Conservation (phyloP, 1,140 invertebrate genomes). For the Uloborus diversus region DNA sequence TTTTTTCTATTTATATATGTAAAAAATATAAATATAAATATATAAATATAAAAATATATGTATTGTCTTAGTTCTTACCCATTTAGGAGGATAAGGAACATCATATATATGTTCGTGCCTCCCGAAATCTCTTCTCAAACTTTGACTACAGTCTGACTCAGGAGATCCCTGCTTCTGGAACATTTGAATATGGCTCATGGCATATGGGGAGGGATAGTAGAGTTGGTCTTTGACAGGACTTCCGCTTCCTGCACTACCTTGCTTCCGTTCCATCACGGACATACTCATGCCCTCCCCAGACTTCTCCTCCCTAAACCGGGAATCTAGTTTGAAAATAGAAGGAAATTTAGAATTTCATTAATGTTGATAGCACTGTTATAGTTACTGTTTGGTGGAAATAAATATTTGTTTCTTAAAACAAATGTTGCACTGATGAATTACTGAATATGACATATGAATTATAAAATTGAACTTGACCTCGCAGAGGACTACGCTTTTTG, state of each 20-base stretch:
- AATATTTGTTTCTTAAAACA: too few species aligned
- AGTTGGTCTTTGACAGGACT: slow-evolving; percentile 55
- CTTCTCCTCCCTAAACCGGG: slow-evolving; percentile 47
- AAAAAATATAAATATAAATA: too few species aligned
- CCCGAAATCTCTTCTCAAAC: slow-evolving; percentile 45
- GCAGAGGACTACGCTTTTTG: too few species aligned
- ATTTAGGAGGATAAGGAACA: slow-evolving; percentile 59
- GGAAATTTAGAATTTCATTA: too few species aligned
- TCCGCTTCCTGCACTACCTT: slow-evolving; percentile 40
- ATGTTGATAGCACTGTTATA: too few species aligned
- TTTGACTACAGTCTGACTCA: slow-evolving; percentile 49
- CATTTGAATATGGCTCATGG: slow-evolving; percentile 57
- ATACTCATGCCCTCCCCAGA: slow-evolving; percentile 56
- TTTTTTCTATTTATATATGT: too few species aligned
- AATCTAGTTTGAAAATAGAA: slow-evolving; percentile 20
- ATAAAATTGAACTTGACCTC: too few species aligned
- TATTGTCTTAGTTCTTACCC: slow-evolving; percentile 57
- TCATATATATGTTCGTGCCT: slow-evolving; percentile 59
- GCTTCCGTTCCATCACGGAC: slow-evolving; percentile 55
- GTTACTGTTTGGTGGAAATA: too few species aligned
- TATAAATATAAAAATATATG: too few species aligned
- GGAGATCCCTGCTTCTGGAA: slow-evolving; percentile 41
- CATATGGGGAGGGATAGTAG: slow-evolving; percentile 60
- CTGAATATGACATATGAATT: too few species aligned
- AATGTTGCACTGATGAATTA: too few species aligned